Evolutionary conservation across 2,888 invertebrate genomes (phyloP).

Genomic region (Ormyrus rosae): DNA sequence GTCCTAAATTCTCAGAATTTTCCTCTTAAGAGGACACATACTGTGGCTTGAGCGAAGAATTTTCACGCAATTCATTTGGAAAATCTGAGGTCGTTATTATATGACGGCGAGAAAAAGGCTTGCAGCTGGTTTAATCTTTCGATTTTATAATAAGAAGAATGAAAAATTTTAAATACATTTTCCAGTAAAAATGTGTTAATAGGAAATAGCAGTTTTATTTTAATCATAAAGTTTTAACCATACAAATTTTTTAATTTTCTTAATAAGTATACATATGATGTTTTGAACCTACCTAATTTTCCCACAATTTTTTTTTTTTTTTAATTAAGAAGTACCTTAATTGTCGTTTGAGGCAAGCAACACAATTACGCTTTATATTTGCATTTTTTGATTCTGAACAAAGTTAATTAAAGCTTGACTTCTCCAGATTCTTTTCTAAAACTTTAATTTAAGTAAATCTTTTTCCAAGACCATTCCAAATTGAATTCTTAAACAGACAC

Average conservation of each 20-base stretch:
- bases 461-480: no score
- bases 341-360: no score
- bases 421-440: no score
- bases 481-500: no score
- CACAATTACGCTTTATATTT: no score
- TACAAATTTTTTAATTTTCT: background rate
- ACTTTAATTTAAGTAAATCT: no score
- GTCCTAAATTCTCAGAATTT: constrained; percentile 51
- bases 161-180: no score
- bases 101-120: background rate
- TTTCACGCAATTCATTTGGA: constrained; percentile 39
- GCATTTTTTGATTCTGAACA: no score
- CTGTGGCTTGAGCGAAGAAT: background rate
- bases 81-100: constrained; percentile 28
- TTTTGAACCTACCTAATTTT: no score
- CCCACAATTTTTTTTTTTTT: no score
- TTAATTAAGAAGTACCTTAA: no score
- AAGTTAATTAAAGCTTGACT: no score
- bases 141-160: background rate
- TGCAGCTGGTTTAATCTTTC: background rate
- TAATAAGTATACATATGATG: background rate
- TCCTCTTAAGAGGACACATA: constrained; percentile 36
- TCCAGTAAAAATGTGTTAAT: background rate
- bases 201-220: background rate
- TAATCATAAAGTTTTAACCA: background rate